A percentile compares a stretch with the other conserved stretches of the same genome.
Conservation (phyloP, 2,113 vertebrate species). For the Dermatemys mawii region DNA sequence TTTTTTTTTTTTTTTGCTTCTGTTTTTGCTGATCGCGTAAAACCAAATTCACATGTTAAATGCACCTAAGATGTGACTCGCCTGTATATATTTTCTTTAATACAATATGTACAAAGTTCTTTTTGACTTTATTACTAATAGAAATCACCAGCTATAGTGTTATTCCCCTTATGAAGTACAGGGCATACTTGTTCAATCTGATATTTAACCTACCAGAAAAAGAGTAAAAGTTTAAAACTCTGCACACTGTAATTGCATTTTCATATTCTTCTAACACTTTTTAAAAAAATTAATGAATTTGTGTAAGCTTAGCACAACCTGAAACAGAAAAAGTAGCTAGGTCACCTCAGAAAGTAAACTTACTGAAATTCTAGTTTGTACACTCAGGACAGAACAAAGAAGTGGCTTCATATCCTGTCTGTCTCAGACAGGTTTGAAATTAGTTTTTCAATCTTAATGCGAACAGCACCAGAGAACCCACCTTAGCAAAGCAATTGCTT, state of each 20-base stretch:
- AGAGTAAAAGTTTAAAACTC: not conserved
- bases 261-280: not conserved
- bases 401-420: not conserved
- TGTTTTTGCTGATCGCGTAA: no score
- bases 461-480: not conserved
- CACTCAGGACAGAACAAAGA: not conserved
- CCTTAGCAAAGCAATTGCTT: not conserved
- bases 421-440: not conserved
- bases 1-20: no score
- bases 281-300: not conserved
- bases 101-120: not conserved
- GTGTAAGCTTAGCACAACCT: not conserved
- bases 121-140: not conserved
- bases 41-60: no score
- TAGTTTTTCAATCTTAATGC: not conserved
- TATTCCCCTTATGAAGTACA: not conserved
- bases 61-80: no score
- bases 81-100: accelerated
- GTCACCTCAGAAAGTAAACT: not conserved
- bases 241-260: not conserved
- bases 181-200: not conserved
- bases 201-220: not conserved
- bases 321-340: not conserved
- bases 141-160: not conserved
- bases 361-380: not conserved